Conservation (phyloP, 2,797 vertebrate species). For the Champsocephalus gunnari region DNA sequence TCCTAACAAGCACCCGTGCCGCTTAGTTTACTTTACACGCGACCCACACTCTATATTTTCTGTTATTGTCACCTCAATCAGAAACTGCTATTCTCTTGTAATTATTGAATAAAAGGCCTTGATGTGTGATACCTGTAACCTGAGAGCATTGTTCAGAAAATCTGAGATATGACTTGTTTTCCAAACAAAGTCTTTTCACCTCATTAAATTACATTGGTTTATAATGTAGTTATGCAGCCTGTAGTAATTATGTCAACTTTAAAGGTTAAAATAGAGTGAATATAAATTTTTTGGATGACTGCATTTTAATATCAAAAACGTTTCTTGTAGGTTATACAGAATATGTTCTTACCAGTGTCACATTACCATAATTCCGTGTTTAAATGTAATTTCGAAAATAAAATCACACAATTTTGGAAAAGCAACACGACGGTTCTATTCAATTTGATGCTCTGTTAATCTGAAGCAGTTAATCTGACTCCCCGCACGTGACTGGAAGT, state of each 20-base stretch:
- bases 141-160: conserved; percentile 35
- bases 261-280: not conserved
- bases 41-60: conserved; percentile 78
- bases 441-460: not conserved
- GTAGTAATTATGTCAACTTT: not conserved
- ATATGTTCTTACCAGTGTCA: not conserved
- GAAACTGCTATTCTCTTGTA: conserved; percentile 72
- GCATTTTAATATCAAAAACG: not conserved
- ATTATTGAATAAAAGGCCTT: conserved; percentile 71
- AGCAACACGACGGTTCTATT: not conserved
- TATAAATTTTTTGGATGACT: not conserved
- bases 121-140: conserved; percentile 59
- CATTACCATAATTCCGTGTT: not conserved
- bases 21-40: conserved; percentile 86
- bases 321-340: not conserved
- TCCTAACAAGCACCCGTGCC: conserved; percentile 88
- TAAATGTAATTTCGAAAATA: not conserved
- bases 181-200: conserved; percentile 38
- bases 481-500: conserved; percentile 41
- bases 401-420: not conserved
- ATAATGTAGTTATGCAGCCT: not conserved
- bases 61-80: conserved; percentile 81
- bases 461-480: conserved; percentile 1
- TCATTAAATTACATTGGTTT: conserved; percentile 27
- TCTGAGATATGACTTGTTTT: conserved; percentile 45